Evolutionary conservation across 2,797 vertebrate genomes (phyloP).

Genomic region (Erethizon dorsatum): DNA sequence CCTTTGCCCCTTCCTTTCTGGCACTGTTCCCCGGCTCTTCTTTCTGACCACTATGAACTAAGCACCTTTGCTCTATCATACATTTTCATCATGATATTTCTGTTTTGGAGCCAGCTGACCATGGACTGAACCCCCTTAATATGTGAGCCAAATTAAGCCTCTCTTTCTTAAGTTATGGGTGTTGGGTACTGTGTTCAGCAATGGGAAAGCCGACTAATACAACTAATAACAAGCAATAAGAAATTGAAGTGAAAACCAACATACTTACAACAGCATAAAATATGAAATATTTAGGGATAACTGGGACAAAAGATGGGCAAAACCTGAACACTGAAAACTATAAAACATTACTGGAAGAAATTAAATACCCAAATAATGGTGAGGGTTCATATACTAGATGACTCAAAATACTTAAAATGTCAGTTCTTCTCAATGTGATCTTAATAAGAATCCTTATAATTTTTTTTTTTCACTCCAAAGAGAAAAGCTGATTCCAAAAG

Average conservation of each 20-base stretch:
- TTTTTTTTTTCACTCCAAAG: background rate
- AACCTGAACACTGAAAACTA: background rate
- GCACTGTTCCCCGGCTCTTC: background rate
- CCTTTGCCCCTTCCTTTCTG: background rate
- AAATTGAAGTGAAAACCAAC: background rate
- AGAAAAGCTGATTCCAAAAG: background rate
- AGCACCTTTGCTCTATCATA: background rate
- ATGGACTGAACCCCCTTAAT: background rate
- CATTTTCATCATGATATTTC: background rate
- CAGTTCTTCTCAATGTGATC: background rate
- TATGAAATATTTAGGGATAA: constrained; percentile 36
- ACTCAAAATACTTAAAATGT: background rate
- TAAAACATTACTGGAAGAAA: background rate
- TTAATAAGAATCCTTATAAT: background rate
- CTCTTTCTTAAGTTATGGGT: background rate
- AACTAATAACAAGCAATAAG: background rate
- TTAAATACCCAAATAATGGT: background rate
- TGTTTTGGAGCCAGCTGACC: background rate
- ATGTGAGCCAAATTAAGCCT: background rate
- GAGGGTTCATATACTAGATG: background rate
- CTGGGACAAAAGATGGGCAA: background rate
- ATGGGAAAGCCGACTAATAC: background rate
- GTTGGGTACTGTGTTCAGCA: background rate
- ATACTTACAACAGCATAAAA: constrained; percentile 11
- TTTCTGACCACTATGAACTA: background rate